Percentiles rank a stretch among this genome's conserved stretches.
Evolutionary conservation across 2,113 vertebrate species (phyloP).

Genomic region (Lota lota): DNA sequence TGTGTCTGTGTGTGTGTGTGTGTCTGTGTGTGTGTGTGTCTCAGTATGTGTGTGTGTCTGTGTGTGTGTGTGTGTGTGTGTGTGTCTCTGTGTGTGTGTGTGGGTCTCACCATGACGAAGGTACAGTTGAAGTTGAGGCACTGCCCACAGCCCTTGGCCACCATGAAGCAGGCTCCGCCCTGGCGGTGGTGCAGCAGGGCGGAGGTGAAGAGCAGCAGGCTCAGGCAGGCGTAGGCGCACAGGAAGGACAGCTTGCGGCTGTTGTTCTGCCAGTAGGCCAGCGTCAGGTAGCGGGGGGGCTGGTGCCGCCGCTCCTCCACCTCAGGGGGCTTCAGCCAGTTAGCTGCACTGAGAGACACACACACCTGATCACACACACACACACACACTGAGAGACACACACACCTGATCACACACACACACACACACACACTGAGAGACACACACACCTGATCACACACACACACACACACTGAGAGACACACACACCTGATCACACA

Average conservation of each 20-base stretch:
- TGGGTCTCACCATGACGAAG: conserved; percentile 75
- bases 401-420: no score
- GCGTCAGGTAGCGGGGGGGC: conserved; percentile 71
- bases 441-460: no score
- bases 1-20: no score
- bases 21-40: no score
- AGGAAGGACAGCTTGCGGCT: conserved; percentile 76
- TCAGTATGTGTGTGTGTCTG: no score
- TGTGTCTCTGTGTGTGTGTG: neutral
- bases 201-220: conserved; percentile 71
- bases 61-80: neutral
- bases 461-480: no score
- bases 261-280: conserved; percentile 81
- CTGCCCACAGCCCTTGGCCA: conserved; percentile 84
- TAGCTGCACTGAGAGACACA: conserved; percentile 70
- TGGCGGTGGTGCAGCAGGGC: conserved; percentile 60
- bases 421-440: no score
- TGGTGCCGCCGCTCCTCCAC: conserved; percentile 29
- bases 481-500: no score
- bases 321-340: conserved; percentile 81
- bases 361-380: no score
- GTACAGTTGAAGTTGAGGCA: conserved; percentile 91
- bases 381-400: no score
- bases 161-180: conserved; percentile 59
- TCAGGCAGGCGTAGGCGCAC: conserved; percentile 62